These are phyloP conservation scores for Agonopterix heracliana DNA, from an alignment of 2,888 invertebrate genomes.

Conservation along the genomic window DNA sequence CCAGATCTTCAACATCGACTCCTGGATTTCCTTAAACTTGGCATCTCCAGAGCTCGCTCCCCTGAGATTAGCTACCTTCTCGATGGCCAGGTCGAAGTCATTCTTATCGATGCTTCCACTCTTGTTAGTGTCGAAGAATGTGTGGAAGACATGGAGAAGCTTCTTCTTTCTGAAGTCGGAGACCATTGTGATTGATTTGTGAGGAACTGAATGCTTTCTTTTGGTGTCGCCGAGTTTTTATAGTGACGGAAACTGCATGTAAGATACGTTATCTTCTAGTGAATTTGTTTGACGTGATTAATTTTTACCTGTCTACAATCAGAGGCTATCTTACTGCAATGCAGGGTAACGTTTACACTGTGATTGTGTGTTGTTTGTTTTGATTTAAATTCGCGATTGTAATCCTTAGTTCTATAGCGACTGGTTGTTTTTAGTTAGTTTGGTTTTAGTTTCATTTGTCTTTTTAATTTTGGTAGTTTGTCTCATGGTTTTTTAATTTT, in stretches of 20 bases:
- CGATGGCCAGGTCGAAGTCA: conserved; percentile 89
- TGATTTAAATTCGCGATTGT: neutral
- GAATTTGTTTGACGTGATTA: neutral
- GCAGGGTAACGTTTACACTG: conserved; percentile 17
- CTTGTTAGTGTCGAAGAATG: conserved; percentile 91
- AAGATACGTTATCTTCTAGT: conserved; percentile 9
- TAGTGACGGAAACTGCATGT: neutral
- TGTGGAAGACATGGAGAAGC: conserved; percentile 90
- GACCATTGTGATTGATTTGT: conserved; percentile 69
- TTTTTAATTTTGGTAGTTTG: no score
- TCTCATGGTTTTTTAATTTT: no score
- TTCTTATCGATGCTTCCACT: conserved; percentile 92
- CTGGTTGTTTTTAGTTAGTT: neutral
- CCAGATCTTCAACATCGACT: conserved; percentile 88
- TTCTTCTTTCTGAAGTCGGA: conserved; percentile 93
- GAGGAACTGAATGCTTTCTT: neutral
- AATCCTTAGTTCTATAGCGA: conserved; percentile 78
- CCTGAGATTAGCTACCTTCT: conserved; percentile 87
- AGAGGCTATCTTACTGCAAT: conserved; percentile 27
- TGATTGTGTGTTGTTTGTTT: conserved; percentile 1
- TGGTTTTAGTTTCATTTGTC: neutral
- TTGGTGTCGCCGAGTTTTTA: neutral
- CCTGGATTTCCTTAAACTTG: conserved; percentile 83
- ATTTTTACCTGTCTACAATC: neutral
- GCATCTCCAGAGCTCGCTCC: conserved; percentile 85